Evolutionary conservation across 1,140 invertebrate genomes (phyloP).

Genomic region (Condylostylus longicornis): DNA sequence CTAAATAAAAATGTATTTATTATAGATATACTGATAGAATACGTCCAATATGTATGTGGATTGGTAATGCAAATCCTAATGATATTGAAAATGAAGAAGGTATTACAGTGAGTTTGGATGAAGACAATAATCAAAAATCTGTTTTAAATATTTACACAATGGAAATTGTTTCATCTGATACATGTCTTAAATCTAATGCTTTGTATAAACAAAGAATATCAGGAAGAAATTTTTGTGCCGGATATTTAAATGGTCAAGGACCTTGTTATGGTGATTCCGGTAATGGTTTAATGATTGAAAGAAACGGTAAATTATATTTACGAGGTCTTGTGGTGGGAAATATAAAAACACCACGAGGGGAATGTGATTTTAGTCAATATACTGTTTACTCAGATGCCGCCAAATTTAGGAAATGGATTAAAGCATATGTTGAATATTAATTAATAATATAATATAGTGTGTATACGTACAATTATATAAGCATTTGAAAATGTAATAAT

Average conservation of each 20-base stretch:
- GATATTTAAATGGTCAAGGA: slow-evolving; percentile 23
- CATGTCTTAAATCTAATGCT: slow-evolving; percentile 11
- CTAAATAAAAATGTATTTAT: not conserved
- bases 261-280: slow-evolving; percentile 32
- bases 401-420: slow-evolving; percentile 24
- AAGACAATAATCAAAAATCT: slow-evolving; percentile 12
- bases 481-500: too few relatives aligned
- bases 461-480: too few relatives aligned
- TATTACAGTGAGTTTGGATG: slow-evolving; percentile 23
- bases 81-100: slow-evolving; percentile 10
- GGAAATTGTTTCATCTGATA: slow-evolving; percentile 14
- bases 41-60: slow-evolving; percentile 26
- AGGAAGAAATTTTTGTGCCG: slow-evolving; percentile 28
- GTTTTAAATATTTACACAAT: slow-evolving; percentile 9
- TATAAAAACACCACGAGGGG: slow-evolving; percentile 2
- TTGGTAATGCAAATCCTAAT: slow-evolving; percentile 2
- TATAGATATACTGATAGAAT: slow-evolving; percentile 14
- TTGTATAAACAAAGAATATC: too few relatives aligned
- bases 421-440: too few relatives aligned
- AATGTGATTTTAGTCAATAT: slow-evolving; percentile 23
- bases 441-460: too few relatives aligned
- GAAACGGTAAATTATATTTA: slow-evolving; percentile 20
- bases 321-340: slow-evolving; percentile 28
- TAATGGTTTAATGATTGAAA: slow-evolving; percentile 24
- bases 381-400: slow-evolving; percentile 26